Evolutionary conservation across 2,113 vertebrate genomes (phyloP).

Genomic region (Fregetta grallaria): DNA sequence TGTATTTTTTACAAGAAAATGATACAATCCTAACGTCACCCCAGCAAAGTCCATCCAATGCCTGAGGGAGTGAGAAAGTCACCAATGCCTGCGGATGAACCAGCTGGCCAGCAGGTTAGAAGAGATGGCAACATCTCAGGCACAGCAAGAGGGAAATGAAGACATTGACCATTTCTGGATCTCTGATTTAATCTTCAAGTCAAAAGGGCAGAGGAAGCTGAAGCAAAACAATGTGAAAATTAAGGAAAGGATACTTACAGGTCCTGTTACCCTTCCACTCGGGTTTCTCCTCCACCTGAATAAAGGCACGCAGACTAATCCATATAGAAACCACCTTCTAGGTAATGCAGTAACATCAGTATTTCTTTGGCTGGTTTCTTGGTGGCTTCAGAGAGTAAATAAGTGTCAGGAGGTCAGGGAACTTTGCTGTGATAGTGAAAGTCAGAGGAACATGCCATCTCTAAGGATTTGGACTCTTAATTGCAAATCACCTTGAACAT

Average conservation of each 20-base stretch:
- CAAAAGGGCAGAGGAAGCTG: not conserved
- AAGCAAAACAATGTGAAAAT: not conserved
- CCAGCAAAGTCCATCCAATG: not conserved
- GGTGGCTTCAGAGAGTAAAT: not conserved
- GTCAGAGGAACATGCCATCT: not conserved
- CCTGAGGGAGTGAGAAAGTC: not conserved
- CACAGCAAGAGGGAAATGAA: not conserved
- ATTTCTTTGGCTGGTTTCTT: not conserved
- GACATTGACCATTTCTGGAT: not conserved
- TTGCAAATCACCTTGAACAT: not conserved
- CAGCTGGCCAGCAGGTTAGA: not conserved
- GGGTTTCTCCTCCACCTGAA: not conserved
- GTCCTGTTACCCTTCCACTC: not conserved
- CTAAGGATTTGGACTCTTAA: not conserved
- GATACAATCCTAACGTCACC: not conserved
- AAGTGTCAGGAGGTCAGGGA: not conserved
- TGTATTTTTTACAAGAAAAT: not conserved
- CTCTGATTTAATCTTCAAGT: not conserved
- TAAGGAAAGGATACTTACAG: not conserved
- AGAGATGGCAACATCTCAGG: not conserved
- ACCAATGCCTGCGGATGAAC: not conserved
- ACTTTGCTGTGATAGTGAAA: not conserved
- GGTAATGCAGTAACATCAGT: not conserved
- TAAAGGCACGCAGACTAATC: not conserved
- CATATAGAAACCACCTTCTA: not conserved